Percentiles rank a stretch among this genome's conserved stretches.
Evolutionary conservation across 2,888 invertebrate genomes (phyloP).

Genomic region (Quadroppia sp.): DNA sequence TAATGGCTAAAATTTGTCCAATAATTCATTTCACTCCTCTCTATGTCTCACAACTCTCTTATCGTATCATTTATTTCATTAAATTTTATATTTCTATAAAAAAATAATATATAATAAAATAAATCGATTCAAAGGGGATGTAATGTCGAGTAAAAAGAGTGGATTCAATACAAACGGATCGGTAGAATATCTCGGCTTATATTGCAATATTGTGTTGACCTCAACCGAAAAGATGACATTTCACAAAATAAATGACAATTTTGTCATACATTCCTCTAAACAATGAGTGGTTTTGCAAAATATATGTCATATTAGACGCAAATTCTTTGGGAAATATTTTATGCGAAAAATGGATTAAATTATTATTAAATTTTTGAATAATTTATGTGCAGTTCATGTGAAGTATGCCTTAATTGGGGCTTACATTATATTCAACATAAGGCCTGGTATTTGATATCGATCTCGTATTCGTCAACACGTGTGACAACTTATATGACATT

Average conservation of each 20-base stretch:
- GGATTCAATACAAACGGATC: background rate
- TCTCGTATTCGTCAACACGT: conserved; percentile 22
- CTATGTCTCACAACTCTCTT: background rate
- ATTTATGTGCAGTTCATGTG: too few relatives aligned
- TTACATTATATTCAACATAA: background rate
- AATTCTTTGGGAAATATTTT: too few relatives aligned
- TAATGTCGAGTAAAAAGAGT: background rate
- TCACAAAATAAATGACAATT: background rate
- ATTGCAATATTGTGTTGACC: background rate
- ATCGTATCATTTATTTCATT: conserved; percentile 16
- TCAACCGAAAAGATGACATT: background rate
- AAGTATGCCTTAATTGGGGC: too few relatives aligned
- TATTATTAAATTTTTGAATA: too few relatives aligned
- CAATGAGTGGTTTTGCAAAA: too few relatives aligned
- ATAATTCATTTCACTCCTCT: conserved; percentile 12
- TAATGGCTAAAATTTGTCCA: background rate
- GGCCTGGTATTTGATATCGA: background rate
- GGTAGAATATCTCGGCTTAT: background rate
- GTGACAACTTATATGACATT: conserved; percentile 12
- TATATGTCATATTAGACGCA: too few relatives aligned
- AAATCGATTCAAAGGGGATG: background rate
- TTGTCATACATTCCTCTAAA: background rate
- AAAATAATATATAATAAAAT: conserved; percentile 1
- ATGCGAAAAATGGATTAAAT: too few relatives aligned
- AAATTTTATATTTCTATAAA: conserved; percentile 3